Evolutionary conservation across 2,888 invertebrate species (phyloP), one percentile per base, ranked within the genome.

Genomic region (Tholera decimalis): DNA sequence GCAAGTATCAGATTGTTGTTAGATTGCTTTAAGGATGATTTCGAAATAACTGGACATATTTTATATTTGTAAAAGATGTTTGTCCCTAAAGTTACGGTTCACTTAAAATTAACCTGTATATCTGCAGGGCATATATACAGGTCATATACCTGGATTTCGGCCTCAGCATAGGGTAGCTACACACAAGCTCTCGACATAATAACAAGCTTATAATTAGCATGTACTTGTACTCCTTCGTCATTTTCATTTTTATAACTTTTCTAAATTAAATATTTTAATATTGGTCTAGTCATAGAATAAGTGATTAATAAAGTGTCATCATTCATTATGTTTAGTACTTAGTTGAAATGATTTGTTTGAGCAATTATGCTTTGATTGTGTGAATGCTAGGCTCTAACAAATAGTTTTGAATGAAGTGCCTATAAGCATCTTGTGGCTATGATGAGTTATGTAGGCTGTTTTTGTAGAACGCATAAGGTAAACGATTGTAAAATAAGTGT

Each of bases 251-350:
- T 43, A 59, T 49, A 49, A 24, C 22, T 62, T 62, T 75, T 71
- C 50, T 61, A 59, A 56, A 66, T 63, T 60, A 15, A 60, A 58
- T 65, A 58, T 66, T 58, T 61, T 62, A 61, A 50, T 68, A 64
- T 58, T 55, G 69, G 18, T 82, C 82, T 82, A 82, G 83, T 82
- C 82, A 82, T 82, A 82, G 79, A 64, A 59, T 82, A 82, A 80
- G 83, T 44, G 55, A 65, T 69, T 61, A 71, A 47, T 72, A 62
- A 44, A 55, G 15, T 62, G n/a, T 50, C 43, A 49, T 57, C 26
- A 46, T 67, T 51, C 54, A 53, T 70, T 50, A 49, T 62, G 22
- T 55, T 65, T 39, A 62, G 43, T 61, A 70, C 62, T 65, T 58
- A 65, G 35, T 53, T 59, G 20, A 56, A 35, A 55, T 51, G 47